Evolutionary conservation across 2,888 invertebrate species (phyloP).

Genomic region (Cancer borealis): DNA sequence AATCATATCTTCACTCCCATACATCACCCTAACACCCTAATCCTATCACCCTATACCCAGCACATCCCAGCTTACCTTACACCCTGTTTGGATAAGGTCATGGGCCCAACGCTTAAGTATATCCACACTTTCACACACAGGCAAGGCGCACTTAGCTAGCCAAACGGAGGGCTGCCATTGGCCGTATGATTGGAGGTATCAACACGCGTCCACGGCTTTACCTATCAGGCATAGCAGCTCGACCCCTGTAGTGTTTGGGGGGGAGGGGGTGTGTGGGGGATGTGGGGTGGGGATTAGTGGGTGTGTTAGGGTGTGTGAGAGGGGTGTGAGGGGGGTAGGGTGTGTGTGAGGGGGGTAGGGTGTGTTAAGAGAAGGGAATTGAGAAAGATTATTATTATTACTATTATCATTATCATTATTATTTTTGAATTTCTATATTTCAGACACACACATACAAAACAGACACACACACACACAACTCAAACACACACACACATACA

Average conservation of each 20-base stretch:
- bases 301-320: not conserved
- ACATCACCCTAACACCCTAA: not conserved
- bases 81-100: constrained; percentile 66
- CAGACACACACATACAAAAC: too few relatives aligned
- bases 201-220: constrained; percentile 84
- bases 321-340: too few relatives aligned
- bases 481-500: not conserved
- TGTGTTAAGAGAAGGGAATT: too few relatives aligned
- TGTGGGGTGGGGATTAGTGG: not conserved
- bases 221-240: constrained; percentile 84
- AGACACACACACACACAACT: too few relatives aligned
- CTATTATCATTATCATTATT: not conserved
- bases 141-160: constrained; percentile 82
- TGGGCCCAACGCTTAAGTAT: constrained; percentile 71
- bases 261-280: too few relatives aligned
- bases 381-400: constrained; percentile 48
- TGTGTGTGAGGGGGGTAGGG: too few relatives aligned
- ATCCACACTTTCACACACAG: constrained; percentile 54
- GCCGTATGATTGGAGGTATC: constrained; percentile 84
- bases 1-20: too few relatives aligned
- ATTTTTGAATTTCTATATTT: too few relatives aligned
- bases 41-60: too few relatives aligned
- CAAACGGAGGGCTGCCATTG: constrained; percentile 83
- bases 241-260: constrained; percentile 81
- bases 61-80: constrained; percentile 73